phyloP scores from a whole-genome alignment of 2,113 vertebrate genomes.

The Mesitornis unicolor region DNA sequence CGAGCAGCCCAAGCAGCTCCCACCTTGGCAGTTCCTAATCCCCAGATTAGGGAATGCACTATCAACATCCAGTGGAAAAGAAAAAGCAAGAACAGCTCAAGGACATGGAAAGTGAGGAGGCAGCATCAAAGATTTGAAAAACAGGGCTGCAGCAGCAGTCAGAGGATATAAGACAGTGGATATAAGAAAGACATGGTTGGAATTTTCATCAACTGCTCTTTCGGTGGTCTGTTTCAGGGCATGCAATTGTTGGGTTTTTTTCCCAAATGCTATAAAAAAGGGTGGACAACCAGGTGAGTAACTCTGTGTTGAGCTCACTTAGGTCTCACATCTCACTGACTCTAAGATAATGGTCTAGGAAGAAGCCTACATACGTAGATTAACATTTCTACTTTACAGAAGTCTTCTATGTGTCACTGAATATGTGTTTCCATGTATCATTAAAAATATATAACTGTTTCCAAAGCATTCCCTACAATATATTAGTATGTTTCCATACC shows the following conservation, averaged over 20 bases:
- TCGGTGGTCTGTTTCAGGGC: not conserved
- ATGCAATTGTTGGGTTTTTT: no score
- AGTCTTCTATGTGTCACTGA: not conserved
- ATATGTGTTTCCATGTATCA: not conserved
- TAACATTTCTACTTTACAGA: not conserved
- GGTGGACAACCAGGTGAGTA: not conserved
- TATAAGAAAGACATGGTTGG: not conserved
- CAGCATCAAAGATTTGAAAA: not conserved
- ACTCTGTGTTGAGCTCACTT: not conserved
- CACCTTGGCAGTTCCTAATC: not conserved
- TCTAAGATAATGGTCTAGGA: not conserved
- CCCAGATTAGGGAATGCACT: fast-evolving
- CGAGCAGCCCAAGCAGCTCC: not conserved
- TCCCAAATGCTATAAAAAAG: not conserved
- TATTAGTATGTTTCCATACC: not conserved
- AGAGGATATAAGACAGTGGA: fast-evolving
- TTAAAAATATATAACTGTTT: not conserved
- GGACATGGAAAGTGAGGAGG: not conserved
- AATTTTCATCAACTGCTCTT: not conserved
- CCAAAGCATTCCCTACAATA: not conserved
- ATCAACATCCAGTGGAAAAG: not conserved
- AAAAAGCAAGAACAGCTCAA: not conserved
- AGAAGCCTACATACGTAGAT: not conserved
- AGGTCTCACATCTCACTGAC: not conserved
- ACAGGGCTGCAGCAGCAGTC: not conserved